phyloP scores from a whole-genome alignment of 2,113 vertebrate species.

The Psittacara wagleri region DNA sequence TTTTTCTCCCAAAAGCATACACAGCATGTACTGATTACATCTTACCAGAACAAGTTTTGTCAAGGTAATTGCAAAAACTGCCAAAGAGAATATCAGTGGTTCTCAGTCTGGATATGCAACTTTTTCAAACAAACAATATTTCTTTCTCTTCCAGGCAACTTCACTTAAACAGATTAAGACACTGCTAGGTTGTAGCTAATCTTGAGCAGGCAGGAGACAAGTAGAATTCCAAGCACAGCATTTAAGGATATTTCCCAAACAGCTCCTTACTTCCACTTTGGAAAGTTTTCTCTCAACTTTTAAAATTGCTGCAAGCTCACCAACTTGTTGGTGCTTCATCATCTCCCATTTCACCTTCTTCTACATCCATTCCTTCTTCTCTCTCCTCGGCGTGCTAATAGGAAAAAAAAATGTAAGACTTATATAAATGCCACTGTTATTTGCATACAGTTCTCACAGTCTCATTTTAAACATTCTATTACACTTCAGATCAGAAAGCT shows the following conservation, averaged over 20 bases:
- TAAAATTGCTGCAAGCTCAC: constrained; percentile 69
- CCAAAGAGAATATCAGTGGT: not conserved
- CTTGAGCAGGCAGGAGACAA: not conserved
- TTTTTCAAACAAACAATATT: not conserved
- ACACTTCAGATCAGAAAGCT: not conserved
- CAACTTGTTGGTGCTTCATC: constrained; percentile 91
- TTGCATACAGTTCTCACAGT: not conserved
- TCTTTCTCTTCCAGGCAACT: not conserved
- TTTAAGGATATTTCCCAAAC: not conserved
- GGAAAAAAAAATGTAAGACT: not conserved
- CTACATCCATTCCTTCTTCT: constrained; percentile 95
- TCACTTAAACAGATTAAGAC: not conserved
- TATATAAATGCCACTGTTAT: not conserved
- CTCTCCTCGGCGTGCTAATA: constrained; percentile 86
- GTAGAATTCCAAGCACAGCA: not conserved
- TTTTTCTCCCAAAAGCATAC: not conserved
- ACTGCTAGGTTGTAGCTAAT: not conserved
- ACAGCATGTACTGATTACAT: not conserved
- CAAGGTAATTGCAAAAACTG: not conserved
- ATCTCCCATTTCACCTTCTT: constrained; percentile 99
- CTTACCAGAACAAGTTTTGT: not conserved
- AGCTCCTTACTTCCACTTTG: not conserved
- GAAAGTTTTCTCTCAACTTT: not conserved
- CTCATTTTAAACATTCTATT: not conserved
- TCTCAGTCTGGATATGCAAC: not conserved